These are phyloP conservation scores for Corydoras sp. DNA, from an alignment of 2,113 vertebrate species.

Conservation along the genomic window DNA sequence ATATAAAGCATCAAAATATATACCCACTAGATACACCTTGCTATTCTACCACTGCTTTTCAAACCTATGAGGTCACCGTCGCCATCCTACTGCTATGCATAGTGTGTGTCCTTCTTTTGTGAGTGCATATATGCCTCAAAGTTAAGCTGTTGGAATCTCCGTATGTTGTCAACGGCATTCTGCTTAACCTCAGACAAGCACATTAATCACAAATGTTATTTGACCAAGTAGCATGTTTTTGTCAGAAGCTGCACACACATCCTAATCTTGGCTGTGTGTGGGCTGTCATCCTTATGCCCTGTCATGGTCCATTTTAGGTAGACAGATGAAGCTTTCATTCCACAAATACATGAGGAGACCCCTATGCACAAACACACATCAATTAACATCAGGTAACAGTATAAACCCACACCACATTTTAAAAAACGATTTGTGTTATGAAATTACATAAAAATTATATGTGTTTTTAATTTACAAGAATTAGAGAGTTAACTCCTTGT, in stretches of 20 bases:
- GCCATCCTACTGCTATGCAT: not conserved
- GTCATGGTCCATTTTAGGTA: slow-evolving; percentile 34
- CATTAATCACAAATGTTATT: slow-evolving; percentile 20
- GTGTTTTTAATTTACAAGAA: too few relatives aligned
- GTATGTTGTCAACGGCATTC: slow-evolving; percentile 22
- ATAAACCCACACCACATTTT: too few relatives aligned
- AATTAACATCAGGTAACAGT: slow-evolving; percentile 10
- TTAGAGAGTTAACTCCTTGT: too few relatives aligned
- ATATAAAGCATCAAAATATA: slow-evolving; percentile 18
- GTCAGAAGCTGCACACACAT: slow-evolving; percentile 30
- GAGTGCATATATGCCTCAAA: slow-evolving; percentile 16
- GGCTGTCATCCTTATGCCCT: slow-evolving; percentile 17
- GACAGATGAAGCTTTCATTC: slow-evolving; percentile 32
- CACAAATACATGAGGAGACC: not conserved
- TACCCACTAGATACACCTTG: not conserved
- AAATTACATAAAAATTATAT: not conserved
- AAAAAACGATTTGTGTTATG: too few relatives aligned
- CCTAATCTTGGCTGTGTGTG: slow-evolving; percentile 33
- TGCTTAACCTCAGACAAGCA: not conserved
- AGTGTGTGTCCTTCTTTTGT: slow-evolving; percentile 19
- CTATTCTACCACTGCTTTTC: not conserved
- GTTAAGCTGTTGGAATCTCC: slow-evolving; percentile 27
- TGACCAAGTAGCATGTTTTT: slow-evolving; percentile 25
- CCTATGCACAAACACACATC: slow-evolving; percentile 9
- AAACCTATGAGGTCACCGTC: not conserved